Base-by-base conservation (phyloP, 2,113 vertebrate species). In the Gymnogyps californianus region DNA sequence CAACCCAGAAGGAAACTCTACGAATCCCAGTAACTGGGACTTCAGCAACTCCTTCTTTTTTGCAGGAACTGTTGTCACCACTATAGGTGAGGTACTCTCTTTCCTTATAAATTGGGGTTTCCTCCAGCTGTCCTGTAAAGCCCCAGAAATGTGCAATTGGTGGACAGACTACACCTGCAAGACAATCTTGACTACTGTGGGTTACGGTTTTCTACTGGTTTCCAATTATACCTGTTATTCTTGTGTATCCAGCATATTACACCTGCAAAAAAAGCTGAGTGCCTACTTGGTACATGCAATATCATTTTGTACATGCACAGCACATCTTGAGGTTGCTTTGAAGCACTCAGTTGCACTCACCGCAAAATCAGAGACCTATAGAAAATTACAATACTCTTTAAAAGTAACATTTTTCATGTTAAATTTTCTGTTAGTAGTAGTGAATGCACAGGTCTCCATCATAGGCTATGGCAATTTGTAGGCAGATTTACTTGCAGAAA, bases 1-100 rank as follows among this genome's bases (percentile, higher is more conserved):
- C 83, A 99, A 99, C 92, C 99, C 99, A n/a, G 98, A 99, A 64
- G 98, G 99, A 82, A 99, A 99, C 87, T 99, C 99, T 46, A 99
- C 98, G 5, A 99, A 98, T 98, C 99, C 99, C 87, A 99, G 99
- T 96, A 99, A 99, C 98, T 99, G 99, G 99, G 99, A 99, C 96
- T 99, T 99, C 58, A 98, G 99, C 95, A 99, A 98, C 97, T 99
- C 99, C 54, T 99, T 99, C 97, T 99, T 99, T 95, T 99, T 99
- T 89, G 99, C 99, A 29, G 99, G 99, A 90, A 99, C 99, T 1
- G 99, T 99, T 6, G 97, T 99, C 97, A 99, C 99, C 69, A 99
- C 99, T 61, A 99, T 99, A 97, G 99, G 99, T 99, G 98, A 98
- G 97, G 64, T 75, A 77, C 21, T 79, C 8, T 65, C 32, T 83